These are phyloP conservation scores for Sebastes itinus DNA, from an alignment of 2,797 vertebrate species.

Conservation along the genomic window DNA sequence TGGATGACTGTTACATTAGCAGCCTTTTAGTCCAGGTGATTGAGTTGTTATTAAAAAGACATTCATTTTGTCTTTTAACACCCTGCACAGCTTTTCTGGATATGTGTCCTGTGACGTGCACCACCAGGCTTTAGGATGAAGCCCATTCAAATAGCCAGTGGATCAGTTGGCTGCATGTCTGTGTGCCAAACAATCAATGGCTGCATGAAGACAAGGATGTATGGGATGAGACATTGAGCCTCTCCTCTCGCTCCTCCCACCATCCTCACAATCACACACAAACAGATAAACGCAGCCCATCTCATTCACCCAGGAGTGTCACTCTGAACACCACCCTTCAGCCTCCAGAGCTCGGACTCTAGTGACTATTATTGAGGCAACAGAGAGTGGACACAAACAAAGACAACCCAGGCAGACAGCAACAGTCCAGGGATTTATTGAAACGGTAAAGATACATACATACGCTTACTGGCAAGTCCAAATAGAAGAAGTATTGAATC, in stretches of 20 bases:
- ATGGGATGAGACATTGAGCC: background rate
- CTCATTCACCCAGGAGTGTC: background rate
- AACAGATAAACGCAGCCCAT: background rate
- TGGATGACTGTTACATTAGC: background rate
- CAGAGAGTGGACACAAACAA: no score
- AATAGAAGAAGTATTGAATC: no score
- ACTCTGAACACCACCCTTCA: background rate
- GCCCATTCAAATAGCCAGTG: background rate
- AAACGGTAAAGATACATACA: no score
- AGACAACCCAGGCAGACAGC: no score
- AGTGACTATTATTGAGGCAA: no score
- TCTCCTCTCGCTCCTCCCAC: background rate
- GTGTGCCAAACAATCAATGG: background rate
- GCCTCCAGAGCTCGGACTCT: background rate
- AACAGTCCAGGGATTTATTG: no score
- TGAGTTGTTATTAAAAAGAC: background rate
- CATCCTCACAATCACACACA: background rate
- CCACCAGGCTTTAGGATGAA: background rate
- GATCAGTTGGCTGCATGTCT: background rate
- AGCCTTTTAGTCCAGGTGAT: background rate
- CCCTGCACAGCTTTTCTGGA: background rate
- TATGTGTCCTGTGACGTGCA: background rate
- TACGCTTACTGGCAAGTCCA: no score
- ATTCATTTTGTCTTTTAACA: background rate
- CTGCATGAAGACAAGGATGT: background rate